These are phyloP conservation scores for Saccostrea echinata DNA, from an alignment of 1,140 invertebrate species.

Conservation along the genomic window DNA sequence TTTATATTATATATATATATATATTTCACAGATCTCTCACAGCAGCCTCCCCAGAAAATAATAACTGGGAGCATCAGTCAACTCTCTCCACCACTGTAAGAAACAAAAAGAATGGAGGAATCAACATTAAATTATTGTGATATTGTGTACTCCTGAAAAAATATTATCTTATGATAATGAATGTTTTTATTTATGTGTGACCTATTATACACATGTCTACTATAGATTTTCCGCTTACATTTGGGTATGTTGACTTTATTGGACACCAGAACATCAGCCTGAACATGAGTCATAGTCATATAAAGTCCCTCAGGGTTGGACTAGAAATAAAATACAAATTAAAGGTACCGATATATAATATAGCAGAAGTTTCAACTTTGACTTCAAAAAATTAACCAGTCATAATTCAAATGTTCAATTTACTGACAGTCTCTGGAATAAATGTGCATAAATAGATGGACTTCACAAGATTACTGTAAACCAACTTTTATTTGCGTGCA, in stretches of 20 bases:
- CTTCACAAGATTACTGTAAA: too few relatives aligned
- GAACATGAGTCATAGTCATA: slow-evolving; percentile 79
- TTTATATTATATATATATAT: background rate
- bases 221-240: slow-evolving; percentile 65
- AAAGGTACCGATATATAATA: background rate
- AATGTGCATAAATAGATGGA: too few relatives aligned
- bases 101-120: background rate
- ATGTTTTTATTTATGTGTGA: background rate
- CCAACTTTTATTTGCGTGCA: too few relatives aligned
- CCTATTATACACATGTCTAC: background rate
- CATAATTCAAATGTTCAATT: too few relatives aligned
- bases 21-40: background rate
- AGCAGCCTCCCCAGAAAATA: background rate
- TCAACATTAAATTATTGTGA: background rate
- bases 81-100: slow-evolving; percentile 56
- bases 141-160: background rate
- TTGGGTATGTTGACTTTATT: slow-evolving; percentile 80
- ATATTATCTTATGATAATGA: background rate
- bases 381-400: too few relatives aligned
- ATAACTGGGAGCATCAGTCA: slow-evolving; percentile 8
- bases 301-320: slow-evolving; percentile 78
- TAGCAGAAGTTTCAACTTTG: too few relatives aligned
- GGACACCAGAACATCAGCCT: slow-evolving; percentile 79
- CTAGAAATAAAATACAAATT: slow-evolving; percentile 71
- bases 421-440: too few relatives aligned